Evolutionary conservation across 1,140 invertebrate genomes (phyloP).

Genomic region (Holotrichia oblita): DNA sequence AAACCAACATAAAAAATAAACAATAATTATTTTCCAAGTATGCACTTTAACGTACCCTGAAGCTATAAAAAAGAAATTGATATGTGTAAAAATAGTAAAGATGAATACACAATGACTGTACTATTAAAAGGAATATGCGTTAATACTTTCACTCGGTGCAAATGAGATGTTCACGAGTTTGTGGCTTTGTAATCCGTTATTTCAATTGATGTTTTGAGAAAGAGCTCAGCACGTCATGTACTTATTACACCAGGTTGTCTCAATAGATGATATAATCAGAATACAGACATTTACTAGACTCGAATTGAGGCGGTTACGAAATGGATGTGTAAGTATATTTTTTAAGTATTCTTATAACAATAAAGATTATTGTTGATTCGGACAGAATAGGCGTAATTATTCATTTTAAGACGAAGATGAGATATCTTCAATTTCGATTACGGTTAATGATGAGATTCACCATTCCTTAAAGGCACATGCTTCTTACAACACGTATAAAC

Average conservation of each 20-base stretch:
- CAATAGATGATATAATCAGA: neutral
- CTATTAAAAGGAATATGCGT: neutral
- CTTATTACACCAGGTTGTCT: neutral
- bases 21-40: neutral
- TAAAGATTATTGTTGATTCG: too few species aligned
- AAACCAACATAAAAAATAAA: neutral
- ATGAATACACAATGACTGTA: neutral
- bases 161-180: neutral
- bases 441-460: too few species aligned
- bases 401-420: too few species aligned
- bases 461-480: too few species aligned
- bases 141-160: neutral
- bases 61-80: neutral
- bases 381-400: too few species aligned
- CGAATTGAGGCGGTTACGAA: neutral
- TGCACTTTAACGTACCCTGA: neutral
- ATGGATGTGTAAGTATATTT: neutral
- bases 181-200: neutral
- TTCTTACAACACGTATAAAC: too few species aligned
- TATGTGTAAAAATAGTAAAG: neutral
- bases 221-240: neutral
- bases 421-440: too few species aligned
- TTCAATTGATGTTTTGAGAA: slow-evolving; percentile 18
- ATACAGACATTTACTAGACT: neutral
- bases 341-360: neutral